These are phyloP conservation scores for Apodemus sylvaticus DNA, from an alignment of 2,113 vertebrate species.

Conservation along the genomic window DNA sequence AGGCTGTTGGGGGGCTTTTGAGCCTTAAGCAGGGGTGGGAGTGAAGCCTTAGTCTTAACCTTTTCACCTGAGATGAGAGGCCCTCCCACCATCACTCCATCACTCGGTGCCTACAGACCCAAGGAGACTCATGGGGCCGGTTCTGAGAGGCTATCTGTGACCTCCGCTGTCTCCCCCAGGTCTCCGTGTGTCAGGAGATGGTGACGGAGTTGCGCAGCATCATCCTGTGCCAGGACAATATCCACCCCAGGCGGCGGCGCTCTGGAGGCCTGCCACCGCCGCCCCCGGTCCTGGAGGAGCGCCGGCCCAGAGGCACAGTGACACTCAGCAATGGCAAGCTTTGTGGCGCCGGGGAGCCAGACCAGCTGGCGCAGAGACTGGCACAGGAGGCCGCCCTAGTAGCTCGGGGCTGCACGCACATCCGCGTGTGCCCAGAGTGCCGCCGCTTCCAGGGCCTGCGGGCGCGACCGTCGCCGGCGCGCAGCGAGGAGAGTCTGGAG, in stretches of 20 bases:
- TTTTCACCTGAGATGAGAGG: fast-evolving
- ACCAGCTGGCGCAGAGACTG: slow-evolving; percentile 95
- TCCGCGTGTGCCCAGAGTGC: slow-evolving; percentile 97
- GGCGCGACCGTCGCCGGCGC: slow-evolving; percentile 88
- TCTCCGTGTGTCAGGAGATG: slow-evolving; percentile 98
- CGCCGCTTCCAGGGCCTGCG: slow-evolving; percentile 95
- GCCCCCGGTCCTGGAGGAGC: slow-evolving; percentile 88
- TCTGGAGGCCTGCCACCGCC: slow-evolving; percentile 84
- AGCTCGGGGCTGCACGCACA: slow-evolving; percentile 95
- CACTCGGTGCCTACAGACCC: neutral
- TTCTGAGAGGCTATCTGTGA: neutral
- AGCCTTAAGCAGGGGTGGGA: neutral
- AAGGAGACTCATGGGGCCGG: neutral
- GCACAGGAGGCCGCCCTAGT: slow-evolving; percentile 95
- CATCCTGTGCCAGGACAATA: slow-evolving; percentile 95
- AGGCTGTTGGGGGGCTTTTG: neutral
- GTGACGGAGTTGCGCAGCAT: slow-evolving; percentile 95
- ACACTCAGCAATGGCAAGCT: slow-evolving; percentile 95
- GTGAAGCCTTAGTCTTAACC: neutral
- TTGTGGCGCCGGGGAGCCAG: slow-evolving; percentile 92
- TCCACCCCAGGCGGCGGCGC: slow-evolving; percentile 91
- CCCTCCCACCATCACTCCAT: too few species aligned
- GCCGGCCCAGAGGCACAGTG: slow-evolving; percentile 86
- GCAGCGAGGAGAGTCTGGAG: slow-evolving; percentile 95
- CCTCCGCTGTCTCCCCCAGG: slow-evolving; percentile 85